These are phyloP conservation scores for Dendrocincla tyrannina DNA, from an alignment of 2,797 vertebrate species.

Conservation along the genomic window DNA sequence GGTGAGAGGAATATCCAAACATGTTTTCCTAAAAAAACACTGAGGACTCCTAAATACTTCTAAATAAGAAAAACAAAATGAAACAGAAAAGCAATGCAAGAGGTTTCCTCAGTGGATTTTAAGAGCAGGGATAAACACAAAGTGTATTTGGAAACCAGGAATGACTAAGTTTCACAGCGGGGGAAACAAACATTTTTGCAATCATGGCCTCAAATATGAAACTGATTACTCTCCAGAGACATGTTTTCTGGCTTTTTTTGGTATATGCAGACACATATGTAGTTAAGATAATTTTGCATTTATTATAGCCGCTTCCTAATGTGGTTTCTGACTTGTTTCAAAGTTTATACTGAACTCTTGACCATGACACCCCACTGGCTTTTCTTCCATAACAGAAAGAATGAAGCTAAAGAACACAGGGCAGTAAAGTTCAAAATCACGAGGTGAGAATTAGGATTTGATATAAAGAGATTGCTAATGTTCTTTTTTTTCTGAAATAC, in stretches of 20 bases:
- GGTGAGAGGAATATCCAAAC: background rate
- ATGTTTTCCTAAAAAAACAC: background rate
- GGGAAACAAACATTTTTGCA: background rate
- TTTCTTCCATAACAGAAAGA: background rate
- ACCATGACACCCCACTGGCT: fast-evolving
- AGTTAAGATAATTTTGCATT: background rate
- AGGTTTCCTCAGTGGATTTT: background rate
- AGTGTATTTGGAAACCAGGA: background rate
- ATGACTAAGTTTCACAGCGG: background rate
- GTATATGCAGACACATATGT: background rate
- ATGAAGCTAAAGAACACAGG: background rate
- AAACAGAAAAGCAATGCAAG: background rate
- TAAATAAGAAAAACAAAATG: background rate
- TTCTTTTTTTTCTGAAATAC: background rate
- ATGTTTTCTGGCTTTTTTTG: background rate
- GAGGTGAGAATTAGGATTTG: background rate
- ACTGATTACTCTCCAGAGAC: background rate
- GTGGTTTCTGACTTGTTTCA: background rate
- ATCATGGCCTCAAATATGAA: background rate
- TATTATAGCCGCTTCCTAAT: background rate
- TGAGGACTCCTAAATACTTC: background rate
- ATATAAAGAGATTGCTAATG: background rate
- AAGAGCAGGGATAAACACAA: background rate
- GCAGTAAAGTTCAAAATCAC: background rate
- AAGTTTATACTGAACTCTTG: background rate